phyloP scores from a whole-genome alignment of 2,797 vertebrate genomes.

The Pipistrellus nathusii region DNA sequence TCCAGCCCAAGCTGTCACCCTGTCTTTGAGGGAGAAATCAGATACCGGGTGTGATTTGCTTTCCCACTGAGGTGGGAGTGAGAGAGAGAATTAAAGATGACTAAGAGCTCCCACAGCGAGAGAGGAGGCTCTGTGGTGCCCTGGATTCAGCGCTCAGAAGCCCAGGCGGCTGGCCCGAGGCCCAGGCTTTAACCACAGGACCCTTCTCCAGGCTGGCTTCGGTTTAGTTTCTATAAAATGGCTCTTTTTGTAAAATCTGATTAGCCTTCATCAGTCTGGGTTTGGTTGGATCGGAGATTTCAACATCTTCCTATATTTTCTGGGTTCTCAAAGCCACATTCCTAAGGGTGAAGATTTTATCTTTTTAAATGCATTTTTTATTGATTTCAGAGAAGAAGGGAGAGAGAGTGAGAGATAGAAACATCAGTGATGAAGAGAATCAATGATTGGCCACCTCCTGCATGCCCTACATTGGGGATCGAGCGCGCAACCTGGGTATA shows the following conservation, averaged over 20 bases:
- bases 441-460: too few relatives aligned
- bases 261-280: not conserved
- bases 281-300: not conserved
- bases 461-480: too few relatives aligned
- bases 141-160: not conserved
- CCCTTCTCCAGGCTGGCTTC: not conserved
- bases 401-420: too few relatives aligned
- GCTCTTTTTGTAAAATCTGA: not conserved
- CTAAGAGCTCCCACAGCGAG: not conserved
- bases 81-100: constrained; percentile 18
- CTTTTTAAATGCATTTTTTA: too few relatives aligned
- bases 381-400: too few relatives aligned
- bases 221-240: not conserved
- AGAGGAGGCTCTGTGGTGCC: not conserved
- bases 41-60: not conserved
- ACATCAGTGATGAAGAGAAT: too few relatives aligned
- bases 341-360: not conserved
- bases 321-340: constrained; percentile 8
- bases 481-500: too few relatives aligned
- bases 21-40: constrained; percentile 7
- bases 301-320: not conserved
- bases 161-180: not conserved
- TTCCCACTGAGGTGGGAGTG: not conserved
- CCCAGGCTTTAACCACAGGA: not conserved
- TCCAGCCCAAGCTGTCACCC: not conserved